Evolutionary conservation across 2,888 invertebrate species (phyloP).

Genomic region (Eupithecia dodoneata): DNA sequence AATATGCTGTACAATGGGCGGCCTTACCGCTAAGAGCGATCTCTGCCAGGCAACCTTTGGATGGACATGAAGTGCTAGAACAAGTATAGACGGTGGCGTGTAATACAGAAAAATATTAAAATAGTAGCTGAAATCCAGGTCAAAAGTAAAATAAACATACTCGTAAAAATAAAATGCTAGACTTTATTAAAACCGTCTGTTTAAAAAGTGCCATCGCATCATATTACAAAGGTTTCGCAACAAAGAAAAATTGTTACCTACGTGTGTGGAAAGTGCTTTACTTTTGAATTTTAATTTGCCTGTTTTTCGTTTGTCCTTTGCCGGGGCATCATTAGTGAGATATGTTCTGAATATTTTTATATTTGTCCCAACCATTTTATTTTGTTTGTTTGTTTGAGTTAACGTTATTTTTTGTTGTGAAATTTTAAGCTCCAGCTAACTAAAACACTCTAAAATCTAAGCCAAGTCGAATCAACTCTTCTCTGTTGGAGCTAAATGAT

Average conservation of each 20-base stretch:
- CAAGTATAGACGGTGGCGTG: too few relatives aligned
- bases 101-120: background rate
- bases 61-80: too few relatives aligned
- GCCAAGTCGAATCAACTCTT: background rate
- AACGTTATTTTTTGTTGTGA: background rate
- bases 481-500: background rate
- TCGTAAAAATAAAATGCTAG: background rate
- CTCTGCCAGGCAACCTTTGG: too few relatives aligned
- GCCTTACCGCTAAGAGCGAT: too few relatives aligned
- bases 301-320: constrained; percentile 38
- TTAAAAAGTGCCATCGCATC: constrained; percentile 27
- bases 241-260: constrained; percentile 33
- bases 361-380: background rate
- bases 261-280: constrained; percentile 24
- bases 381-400: background rate
- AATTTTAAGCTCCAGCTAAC: background rate
- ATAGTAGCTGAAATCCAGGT: background rate
- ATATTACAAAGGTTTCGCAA: constrained; percentile 35
- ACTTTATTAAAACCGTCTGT: constrained; percentile 9
- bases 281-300: constrained; percentile 38
- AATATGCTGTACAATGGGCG: too few relatives aligned
- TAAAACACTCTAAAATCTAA: background rate
- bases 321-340: constrained; percentile 23
- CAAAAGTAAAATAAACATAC: background rate
- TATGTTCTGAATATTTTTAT: constrained; percentile 28